Evolutionary conservation across 2,888 invertebrate genomes (phyloP), one percentile per base, ranked within the genome.

Genomic region (Chalcis sispes): DNA sequence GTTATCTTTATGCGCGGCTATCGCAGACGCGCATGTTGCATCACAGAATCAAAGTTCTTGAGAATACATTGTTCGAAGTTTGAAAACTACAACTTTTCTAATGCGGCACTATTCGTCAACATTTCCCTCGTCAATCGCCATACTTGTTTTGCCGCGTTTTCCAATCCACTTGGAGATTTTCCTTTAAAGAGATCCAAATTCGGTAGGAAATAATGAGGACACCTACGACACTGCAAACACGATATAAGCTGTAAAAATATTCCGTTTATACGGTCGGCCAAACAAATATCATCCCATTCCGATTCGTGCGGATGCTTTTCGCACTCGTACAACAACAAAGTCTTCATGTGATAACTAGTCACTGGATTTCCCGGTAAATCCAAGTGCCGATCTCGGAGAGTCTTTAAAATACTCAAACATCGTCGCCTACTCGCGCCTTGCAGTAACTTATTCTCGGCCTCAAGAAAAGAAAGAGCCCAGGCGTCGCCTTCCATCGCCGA

Each of bases 401-500:
- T 96, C 89, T 97, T 98, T 77, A 98, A 89, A 79, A 96, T 95
- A 86, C 96, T 96, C 79, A 97, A 90, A 85, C 96, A 96, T 82
- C 96, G 95, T 77, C 94, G 92, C 71, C 98, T 92, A 87, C 96
- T 96, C 4, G 96, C 96, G 73, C 96, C 93, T 89, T 95, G 95
- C 15, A 98, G 90, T 25, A 98, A 90, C 54, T 96, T 92, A 88
- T 96, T 96, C 89, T 98, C 98, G 0, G 97, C 97, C 88, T 97
- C 95, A 81, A 94, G 92, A 89, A 98, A 97, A 79, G 94, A 95
- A 85, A 98, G 90, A 74, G 96, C 95, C 98, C 98, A 98, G 36
- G 98, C 97, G 89, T 98, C 98, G 25, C 98, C 98, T 89, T 98
- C 98, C 93, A 98, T 96, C 18, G 94, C 95, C 20, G 94, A 94